These are phyloP conservation scores for Glaucopsyche alexis DNA, from an alignment of 2,888 invertebrate species.

Conservation along the genomic window DNA sequence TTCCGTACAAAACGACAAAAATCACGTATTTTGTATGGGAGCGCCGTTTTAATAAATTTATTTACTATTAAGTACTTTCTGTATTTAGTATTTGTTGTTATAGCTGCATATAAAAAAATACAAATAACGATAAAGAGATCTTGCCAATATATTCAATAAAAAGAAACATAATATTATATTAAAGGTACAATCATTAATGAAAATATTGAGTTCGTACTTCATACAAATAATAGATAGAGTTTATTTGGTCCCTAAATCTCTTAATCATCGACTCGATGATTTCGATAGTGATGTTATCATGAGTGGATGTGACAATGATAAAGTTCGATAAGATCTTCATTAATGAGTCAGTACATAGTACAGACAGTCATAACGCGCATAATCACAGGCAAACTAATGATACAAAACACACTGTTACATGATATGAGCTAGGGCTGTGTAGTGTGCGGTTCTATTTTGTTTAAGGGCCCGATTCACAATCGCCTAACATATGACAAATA, in stretches of 20 bases:
- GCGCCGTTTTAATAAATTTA: no score
- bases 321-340: neutral
- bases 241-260: neutral
- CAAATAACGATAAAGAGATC: no score
- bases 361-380: neutral
- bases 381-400: neutral
- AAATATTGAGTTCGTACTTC: neutral
- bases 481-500: no score
- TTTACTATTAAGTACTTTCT: no score
- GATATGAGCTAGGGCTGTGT: neutral
- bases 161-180: no score
- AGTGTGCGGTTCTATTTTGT: neutral
- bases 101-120: no score
- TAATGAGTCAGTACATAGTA: neutral
- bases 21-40: no score
- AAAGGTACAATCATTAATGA: neutral
- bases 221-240: neutral
- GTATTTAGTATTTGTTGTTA: no score
- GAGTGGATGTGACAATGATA: slow-evolving; percentile 15
- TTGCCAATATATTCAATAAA: no score
- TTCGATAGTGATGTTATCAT: slow-evolving; percentile 1
- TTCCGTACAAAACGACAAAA: no score
- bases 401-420: neutral
- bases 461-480: no score
- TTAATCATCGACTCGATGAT: slow-evolving; percentile 5